Conservation (phyloP, 2,888 invertebrate species). For the Drosophila prostipennis region DNA sequence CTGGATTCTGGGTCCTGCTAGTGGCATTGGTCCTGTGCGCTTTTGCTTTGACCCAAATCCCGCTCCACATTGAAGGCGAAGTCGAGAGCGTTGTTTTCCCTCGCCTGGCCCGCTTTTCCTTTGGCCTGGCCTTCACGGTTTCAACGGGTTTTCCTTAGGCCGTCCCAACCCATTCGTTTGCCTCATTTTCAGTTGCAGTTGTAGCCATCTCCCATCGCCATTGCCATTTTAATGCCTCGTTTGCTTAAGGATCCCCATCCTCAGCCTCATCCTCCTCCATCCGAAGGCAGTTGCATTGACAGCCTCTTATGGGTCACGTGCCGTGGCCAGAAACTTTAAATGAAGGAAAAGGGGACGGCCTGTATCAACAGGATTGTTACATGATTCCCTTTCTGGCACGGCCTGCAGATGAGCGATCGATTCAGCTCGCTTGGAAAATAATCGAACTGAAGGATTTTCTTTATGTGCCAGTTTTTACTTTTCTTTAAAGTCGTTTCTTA, state of each 20-base stretch:
- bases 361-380: conserved; percentile 31
- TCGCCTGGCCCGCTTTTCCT: conserved; percentile 35
- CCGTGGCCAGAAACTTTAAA: conserved; percentile 43
- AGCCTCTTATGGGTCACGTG: conserved; percentile 32
- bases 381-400: conserved; percentile 18
- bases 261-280: conserved; percentile 5
- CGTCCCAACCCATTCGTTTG: conserved; percentile 60
- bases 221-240: conserved; percentile 62
- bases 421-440: conserved; percentile 20
- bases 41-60: conserved; percentile 79
- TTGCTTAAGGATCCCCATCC: conserved; percentile 50
- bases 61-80: conserved; percentile 22
- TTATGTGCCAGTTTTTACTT: background rate
- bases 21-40: conserved; percentile 40
- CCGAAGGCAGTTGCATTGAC: conserved; percentile 46
- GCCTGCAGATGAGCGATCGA: conserved; percentile 34
- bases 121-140: conserved; percentile 37
- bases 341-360: conserved; percentile 15
- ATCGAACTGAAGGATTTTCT: conserved; percentile 16
- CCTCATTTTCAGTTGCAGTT: conserved; percentile 73
- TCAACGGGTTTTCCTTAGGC: conserved; percentile 52
- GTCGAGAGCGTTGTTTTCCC: conserved; percentile 31
- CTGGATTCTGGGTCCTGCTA: conserved; percentile 19
- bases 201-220: conserved; percentile 23
- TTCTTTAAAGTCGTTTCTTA: background rate